Conservation (phyloP, 2,797 vertebrate genomes). For the Bucorvus abyssinicus region DNA sequence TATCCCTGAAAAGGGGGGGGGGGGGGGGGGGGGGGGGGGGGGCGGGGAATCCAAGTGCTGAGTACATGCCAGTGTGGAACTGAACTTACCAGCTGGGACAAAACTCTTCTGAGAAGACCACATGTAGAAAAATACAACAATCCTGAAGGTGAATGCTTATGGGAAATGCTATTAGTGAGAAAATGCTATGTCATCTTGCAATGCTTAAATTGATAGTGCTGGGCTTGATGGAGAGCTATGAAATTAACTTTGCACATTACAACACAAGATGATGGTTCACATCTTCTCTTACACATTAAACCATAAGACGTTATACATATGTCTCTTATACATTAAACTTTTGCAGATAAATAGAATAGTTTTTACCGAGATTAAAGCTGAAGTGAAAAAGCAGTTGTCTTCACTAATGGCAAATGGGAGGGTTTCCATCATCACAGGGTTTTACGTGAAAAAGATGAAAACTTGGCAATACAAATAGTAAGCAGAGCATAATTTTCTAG, state of each 20-base stretch:
- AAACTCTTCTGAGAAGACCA: not conserved
- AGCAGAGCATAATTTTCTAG: not conserved
- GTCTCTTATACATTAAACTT: too few species aligned
- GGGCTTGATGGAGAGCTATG: not conserved
- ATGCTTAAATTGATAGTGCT: not conserved
- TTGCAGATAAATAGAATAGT: not conserved
- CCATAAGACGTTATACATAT: not conserved
- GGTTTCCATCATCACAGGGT: not conserved
- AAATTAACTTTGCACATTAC: not conserved
- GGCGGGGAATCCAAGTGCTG: not conserved
- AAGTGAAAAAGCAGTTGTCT: not conserved
- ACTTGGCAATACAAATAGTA: not conserved
- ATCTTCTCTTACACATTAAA: not conserved
- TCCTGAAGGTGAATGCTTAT: not conserved
- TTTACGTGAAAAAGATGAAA: not conserved
- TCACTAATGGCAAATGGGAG: not conserved
- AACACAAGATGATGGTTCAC: not conserved
- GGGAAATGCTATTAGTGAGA: not conserved
- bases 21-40: too few species aligned
- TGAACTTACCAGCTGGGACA: not conserved
- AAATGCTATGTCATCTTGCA: not conserved
- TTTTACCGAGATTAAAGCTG: not conserved
- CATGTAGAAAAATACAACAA: not conserved
- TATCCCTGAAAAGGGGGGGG: not conserved
- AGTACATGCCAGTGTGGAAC: not conserved